phyloP scores from a whole-genome alignment of 2,113 vertebrate genomes.

The Abramis brama region DNA sequence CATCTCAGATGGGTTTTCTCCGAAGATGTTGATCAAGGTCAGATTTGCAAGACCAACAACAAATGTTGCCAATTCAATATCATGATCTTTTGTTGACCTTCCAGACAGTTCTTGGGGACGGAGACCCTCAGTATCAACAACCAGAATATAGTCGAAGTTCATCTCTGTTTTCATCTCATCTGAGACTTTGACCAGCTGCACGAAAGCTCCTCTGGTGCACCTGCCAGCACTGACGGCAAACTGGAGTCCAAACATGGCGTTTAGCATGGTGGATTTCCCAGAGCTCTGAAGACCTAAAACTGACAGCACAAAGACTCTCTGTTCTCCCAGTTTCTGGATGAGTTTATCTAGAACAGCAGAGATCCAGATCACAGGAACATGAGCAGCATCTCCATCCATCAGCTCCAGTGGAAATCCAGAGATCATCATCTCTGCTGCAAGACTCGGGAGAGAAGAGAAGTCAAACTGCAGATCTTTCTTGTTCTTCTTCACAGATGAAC shows the following conservation, averaged over 20 bases:
- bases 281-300: slow-evolving; percentile 16
- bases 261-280: slow-evolving; percentile 78
- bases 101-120: not conserved
- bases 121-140: not conserved
- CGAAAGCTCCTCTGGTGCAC: slow-evolving; percentile 77
- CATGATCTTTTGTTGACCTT: not conserved
- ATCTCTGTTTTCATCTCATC: slow-evolving; percentile 20
- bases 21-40: not conserved
- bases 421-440: no score
- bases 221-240: slow-evolving; percentile 77
- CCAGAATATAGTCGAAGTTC: not conserved
- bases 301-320: slow-evolving; percentile 73
- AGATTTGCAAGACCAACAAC: not conserved
- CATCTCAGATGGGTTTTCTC: slow-evolving; percentile 58
- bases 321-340: slow-evolving; percentile 71
- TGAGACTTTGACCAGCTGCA: slow-evolving; percentile 72
- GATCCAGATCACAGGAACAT: slow-evolving; percentile 77
- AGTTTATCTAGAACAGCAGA: slow-evolving; percentile 75
- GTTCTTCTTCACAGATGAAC: slow-evolving; percentile 19
- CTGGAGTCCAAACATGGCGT: slow-evolving; percentile 73
- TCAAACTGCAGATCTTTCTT: not conserved
- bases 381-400: slow-evolving; percentile 76
- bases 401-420: slow-evolving; percentile 72
- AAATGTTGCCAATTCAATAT: not conserved
- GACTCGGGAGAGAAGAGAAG: not conserved